Percentiles rank a stretch among this genome's conserved stretches.
Conservation (phyloP, 2,797 vertebrate genomes). For the Synanceia verrucosa region DNA sequence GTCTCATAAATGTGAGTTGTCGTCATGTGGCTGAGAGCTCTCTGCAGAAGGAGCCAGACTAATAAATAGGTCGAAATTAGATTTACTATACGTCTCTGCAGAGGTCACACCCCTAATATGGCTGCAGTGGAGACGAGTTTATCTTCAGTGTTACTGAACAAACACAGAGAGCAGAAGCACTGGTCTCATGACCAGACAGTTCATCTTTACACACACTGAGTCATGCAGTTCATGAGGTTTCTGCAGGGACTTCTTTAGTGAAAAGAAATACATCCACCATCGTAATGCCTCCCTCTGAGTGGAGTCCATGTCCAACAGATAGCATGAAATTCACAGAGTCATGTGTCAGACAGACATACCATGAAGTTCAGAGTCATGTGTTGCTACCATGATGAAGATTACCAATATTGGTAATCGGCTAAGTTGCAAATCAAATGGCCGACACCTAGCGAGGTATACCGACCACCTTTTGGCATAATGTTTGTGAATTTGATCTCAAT, state of each 20-base stretch:
- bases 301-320: background rate
- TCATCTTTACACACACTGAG: background rate
- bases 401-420: background rate
- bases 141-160: conserved; percentile 14
- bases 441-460: background rate
- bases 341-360: background rate
- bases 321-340: background rate
- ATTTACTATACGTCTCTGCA: background rate
- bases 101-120: background rate
- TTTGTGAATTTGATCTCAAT: background rate
- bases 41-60: conserved; percentile 3
- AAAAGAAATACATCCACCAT: too few relatives aligned
- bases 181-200: conserved; percentile 17
- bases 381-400: background rate
- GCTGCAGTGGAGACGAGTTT: background rate
- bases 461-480: background rate
- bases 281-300: background rate
- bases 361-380: conserved; percentile 3
- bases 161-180: conserved; percentile 9
- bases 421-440: background rate
- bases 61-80: background rate
- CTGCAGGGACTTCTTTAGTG: background rate
- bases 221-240: background rate
- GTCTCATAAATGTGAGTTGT: background rate
- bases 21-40: conserved; percentile 18